Evolutionary conservation across 37 sponge, comb jelly and placozoan genomes (phyloP).

Genomic region (Geodia barretti): DNA sequence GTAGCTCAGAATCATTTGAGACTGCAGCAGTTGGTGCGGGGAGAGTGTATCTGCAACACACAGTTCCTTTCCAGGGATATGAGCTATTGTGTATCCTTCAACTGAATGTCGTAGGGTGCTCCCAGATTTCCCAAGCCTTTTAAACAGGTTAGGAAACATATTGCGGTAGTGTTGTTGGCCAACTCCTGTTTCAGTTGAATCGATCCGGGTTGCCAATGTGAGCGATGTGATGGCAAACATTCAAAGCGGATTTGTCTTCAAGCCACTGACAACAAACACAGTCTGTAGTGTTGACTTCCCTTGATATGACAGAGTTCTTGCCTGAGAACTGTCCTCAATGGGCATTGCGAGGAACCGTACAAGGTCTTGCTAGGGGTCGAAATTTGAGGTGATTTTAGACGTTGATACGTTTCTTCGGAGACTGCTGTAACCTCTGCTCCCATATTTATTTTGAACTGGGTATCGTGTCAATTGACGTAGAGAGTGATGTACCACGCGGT

Average conservation of each 20-base stretch:
- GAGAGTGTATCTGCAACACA: no score
- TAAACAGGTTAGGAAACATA: no score
- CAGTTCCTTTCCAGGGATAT: no score
- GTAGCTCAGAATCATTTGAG: no score
- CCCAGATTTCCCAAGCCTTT: no score
- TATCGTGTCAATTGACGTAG: neutral
- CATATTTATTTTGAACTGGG: conserved; percentile 62
- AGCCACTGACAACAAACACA: conserved; percentile 38
- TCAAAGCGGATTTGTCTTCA: conserved; percentile 45
- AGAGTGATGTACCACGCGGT: conserved; percentile 30
- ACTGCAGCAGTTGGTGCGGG: no score
- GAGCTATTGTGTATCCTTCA: no score
- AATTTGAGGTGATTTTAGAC: conserved; percentile 4
- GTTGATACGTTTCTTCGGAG: conserved; percentile 26
- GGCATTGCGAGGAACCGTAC: conserved; percentile 31
- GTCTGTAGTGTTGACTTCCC: neutral
- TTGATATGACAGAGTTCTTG: neutral
- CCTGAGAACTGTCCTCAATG: conserved; percentile 40
- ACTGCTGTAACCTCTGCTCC: conserved; percentile 67
- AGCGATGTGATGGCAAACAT: conserved; percentile 50
- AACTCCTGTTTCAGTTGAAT: no score
- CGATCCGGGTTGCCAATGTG: conserved; percentile 17
- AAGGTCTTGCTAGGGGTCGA: conserved; percentile 24
- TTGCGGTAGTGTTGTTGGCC: no score
- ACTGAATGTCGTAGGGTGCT: no score